Percentiles rank a stretch among this genome's conserved stretches.
Conservation (phyloP, 2,888 invertebrate species). For the Melinopterus prodromus region DNA sequence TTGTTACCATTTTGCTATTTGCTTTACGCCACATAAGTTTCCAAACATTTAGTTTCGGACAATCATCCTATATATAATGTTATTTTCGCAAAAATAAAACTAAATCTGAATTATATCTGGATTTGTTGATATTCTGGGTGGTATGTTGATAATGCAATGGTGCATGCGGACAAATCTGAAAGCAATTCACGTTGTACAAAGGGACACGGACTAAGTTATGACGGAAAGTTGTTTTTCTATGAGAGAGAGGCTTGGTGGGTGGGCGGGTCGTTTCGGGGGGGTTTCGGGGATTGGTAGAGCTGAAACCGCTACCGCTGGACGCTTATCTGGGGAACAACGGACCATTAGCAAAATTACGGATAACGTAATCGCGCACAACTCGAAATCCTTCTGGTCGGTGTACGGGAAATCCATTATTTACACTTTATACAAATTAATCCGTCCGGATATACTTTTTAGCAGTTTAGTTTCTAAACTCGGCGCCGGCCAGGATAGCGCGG, state of each 20-base stretch:
- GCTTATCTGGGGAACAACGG: constrained; percentile 26
- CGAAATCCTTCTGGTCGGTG: constrained; percentile 24
- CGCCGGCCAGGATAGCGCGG: constrained; percentile 9
- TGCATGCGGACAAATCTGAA: background rate
- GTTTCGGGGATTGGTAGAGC: background rate
- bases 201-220: background rate
- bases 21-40: no score
- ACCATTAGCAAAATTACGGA: constrained; percentile 25
- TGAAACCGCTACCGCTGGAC: constrained; percentile 4
- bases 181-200: background rate
- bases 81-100: no score
- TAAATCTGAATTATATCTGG: no score
- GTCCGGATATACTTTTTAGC: constrained; percentile 34
- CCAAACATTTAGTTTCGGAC: no score
- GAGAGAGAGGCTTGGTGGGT: background rate
- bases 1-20: no score
- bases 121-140: no score
- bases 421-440: constrained; percentile 36
- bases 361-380: constrained; percentile 28
- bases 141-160: no score
- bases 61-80: no score
- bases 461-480: constrained; percentile 37
- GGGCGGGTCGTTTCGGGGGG: background rate
- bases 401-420: constrained; percentile 31
- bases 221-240: constrained; percentile 4